Conservation (phyloP, 2,113 vertebrate genomes). For the Cyphotilapia sp. region DNA sequence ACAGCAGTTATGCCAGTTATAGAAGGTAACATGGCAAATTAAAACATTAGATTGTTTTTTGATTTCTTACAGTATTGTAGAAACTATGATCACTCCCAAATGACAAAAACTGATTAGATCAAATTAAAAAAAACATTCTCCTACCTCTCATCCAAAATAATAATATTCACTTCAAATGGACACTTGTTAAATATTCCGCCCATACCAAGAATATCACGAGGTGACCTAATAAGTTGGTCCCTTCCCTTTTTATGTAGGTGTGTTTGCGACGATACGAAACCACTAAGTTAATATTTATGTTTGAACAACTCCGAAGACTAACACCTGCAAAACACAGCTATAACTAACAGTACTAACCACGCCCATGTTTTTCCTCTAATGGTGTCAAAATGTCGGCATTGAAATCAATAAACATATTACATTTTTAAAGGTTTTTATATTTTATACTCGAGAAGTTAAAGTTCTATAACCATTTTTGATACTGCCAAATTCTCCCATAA, state of each 20-base stretch:
- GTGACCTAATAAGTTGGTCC: not conserved
- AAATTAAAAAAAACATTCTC: not conserved
- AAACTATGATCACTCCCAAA: not conserved
- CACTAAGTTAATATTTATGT: not conserved
- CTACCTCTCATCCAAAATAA: not conserved
- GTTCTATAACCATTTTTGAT: not conserved
- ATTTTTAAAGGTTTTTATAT: not conserved
- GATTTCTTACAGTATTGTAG: not conserved
- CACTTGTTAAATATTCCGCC: not conserved
- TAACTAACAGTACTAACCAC: not conserved
- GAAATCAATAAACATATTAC: not conserved
- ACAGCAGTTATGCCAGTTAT: not conserved
- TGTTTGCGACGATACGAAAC: not conserved
- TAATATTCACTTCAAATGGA: not conserved
- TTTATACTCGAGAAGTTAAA: not conserved
- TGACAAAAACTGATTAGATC: not conserved
- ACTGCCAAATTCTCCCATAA: not conserved
- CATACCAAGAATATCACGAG: rapidly evolving
- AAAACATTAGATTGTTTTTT: not conserved
- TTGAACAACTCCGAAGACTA: not conserved
- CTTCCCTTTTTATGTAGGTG: not conserved
- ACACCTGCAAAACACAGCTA: not conserved
- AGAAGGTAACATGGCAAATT: not conserved
- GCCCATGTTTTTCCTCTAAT: not conserved
- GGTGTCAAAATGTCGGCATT: not conserved